Percentiles rank a stretch among this genome's conserved stretches.
Conservation (phyloP, 2,888 invertebrate genomes). For the Rhorus exstirpatorius region DNA sequence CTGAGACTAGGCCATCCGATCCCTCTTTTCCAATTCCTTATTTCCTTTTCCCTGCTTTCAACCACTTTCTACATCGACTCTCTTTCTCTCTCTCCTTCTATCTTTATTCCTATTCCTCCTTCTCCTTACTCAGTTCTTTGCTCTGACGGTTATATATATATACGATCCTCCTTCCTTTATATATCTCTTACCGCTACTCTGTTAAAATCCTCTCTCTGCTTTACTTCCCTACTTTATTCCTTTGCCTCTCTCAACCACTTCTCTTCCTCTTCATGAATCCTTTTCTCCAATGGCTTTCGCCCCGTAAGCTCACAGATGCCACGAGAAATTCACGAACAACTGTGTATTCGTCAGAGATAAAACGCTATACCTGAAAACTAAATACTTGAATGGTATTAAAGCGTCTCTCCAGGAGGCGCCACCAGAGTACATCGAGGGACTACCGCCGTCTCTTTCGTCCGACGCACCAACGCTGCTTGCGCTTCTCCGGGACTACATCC, state of each 20-base stretch:
- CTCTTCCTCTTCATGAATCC: not conserved
- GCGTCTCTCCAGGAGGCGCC: not conserved
- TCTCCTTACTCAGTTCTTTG: constrained; percentile 51
- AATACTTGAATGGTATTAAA: constrained; percentile 16
- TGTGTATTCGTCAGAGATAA: constrained; percentile 10
- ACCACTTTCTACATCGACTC: constrained; percentile 52
- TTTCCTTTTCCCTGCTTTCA: constrained; percentile 42
- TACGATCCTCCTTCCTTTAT: constrained; percentile 16
- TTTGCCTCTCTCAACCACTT: constrained; percentile 5
- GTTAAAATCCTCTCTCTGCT: constrained; percentile 1
- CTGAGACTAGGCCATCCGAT: constrained; percentile 49
- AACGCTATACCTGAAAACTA: constrained; percentile 1
- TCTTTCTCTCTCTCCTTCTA: constrained; percentile 26
- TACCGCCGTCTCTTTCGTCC: not conserved
- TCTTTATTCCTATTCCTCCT: constrained; percentile 49
- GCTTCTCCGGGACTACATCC: not conserved
- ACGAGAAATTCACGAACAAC: constrained; percentile 28
- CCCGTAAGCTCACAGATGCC: not conserved
- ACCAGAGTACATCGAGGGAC: not conserved
- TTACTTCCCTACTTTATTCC: constrained; percentile 30
- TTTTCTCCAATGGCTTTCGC: constrained; percentile 1
- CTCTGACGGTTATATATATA: constrained; percentile 6
- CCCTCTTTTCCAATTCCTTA: constrained; percentile 45
- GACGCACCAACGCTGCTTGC: not conserved
- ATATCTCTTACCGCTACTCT: constrained; percentile 18